Evolutionary conservation across 2,113 vertebrate species (phyloP).

Genomic region (Chunga burmeisteri): DNA sequence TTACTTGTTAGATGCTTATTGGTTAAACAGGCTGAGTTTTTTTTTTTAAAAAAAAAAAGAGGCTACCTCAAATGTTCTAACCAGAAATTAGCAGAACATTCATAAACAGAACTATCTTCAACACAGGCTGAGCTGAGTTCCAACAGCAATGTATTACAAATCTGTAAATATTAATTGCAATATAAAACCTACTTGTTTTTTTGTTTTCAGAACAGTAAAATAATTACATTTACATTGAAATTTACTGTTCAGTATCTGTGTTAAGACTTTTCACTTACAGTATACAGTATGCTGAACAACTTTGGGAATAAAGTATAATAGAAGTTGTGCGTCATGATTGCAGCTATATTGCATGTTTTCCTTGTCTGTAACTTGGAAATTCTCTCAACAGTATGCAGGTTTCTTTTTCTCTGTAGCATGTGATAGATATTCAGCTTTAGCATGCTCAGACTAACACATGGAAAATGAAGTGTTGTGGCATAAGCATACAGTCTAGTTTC

Average conservation of each 20-base stretch:
- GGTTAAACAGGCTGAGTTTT: not conserved
- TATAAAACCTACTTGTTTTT: not conserved
- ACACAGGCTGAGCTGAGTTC: not conserved
- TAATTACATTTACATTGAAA: not conserved
- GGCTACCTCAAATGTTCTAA: not conserved
- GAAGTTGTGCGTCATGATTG: not conserved
- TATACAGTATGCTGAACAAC: not conserved
- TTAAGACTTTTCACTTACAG: not conserved
- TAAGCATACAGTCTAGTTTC: constrained; percentile 14
- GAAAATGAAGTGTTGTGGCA: constrained; percentile 16
- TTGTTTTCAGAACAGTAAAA: not conserved
- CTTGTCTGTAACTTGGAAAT: not conserved
- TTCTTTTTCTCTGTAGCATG: not conserved
- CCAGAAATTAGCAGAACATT: not conserved
- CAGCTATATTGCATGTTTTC: not conserved
- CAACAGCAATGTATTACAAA: not conserved
- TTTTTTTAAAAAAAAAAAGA: no score
- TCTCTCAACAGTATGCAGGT: not conserved
- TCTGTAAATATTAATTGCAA: not conserved
- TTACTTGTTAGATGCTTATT: not conserved
- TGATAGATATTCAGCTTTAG: not conserved
- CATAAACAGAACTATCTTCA: not conserved
- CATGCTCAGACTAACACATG: not conserved
- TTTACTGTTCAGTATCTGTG: not conserved
- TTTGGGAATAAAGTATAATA: not conserved